These are phyloP conservation scores for Cylloceria caligata DNA, from an alignment of 2,888 invertebrate genomes.

Conservation along the genomic window DNA sequence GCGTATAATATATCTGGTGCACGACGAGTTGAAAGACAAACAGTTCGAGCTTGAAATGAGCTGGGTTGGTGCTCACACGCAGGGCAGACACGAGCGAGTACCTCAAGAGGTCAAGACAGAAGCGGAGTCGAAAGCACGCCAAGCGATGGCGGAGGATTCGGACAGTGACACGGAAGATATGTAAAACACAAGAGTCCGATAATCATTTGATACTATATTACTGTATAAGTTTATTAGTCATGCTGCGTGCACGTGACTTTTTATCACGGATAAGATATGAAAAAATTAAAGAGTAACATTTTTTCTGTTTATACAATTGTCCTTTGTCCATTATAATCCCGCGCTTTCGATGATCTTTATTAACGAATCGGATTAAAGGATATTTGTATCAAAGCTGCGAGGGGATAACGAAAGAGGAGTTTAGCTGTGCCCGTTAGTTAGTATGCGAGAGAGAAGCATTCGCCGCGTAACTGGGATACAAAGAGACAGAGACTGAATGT, in stretches of 20 bases:
- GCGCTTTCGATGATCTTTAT: not conserved
- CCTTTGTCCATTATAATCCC: not conserved
- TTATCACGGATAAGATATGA: conserved; percentile 61
- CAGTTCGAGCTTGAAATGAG: conserved; percentile 98
- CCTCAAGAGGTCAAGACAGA: conserved; percentile 91
- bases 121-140: conserved; percentile 95
- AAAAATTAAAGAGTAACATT: conserved; percentile 44
- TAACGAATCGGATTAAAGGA: no score
- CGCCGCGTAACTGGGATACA: no score
- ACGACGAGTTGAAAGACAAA: conserved; percentile 97
- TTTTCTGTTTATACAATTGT: conserved; percentile 31
- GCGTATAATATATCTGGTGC: conserved; percentile 95
- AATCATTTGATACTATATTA: conserved; percentile 51
- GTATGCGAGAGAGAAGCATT: no score
- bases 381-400: no score
- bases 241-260: conserved; percentile 29
- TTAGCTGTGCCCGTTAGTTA: no score
- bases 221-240: conserved; percentile 50
- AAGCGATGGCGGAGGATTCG: conserved; percentile 94
- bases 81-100: conserved; percentile 93
- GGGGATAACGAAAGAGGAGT: no score
- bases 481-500: no score
- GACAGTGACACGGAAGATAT: conserved; percentile 93
- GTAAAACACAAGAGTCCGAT: conserved; percentile 82
- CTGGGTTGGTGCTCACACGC: conserved; percentile 94